Evolutionary conservation across 2,888 invertebrate genomes (phyloP).

Genomic region (Cactoblastis cactorum): DNA sequence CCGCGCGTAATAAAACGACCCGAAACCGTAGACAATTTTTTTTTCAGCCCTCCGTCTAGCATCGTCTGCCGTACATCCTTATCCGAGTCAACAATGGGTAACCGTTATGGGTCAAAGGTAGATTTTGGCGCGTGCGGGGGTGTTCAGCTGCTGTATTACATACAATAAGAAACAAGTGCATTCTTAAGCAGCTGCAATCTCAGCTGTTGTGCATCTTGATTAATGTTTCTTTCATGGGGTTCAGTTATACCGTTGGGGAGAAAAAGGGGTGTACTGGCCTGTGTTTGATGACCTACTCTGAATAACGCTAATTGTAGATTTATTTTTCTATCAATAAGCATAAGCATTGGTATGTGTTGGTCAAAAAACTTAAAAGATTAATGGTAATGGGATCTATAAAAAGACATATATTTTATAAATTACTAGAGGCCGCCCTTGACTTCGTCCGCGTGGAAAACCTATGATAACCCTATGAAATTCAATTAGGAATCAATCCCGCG

Average conservation of each 20-base stretch:
- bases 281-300: not conserved
- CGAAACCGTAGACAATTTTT: slow-evolving; percentile 4
- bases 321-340: not conserved
- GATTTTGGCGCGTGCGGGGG: slow-evolving; percentile 21
- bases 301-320: no score
- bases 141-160: slow-evolving; percentile 17
- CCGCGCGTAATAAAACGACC: not conserved
- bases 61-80: not conserved
- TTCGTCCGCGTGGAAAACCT: no score
- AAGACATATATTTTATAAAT: no score
- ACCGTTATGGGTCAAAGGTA: slow-evolving; percentile 41
- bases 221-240: not conserved
- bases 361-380: no score
- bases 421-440: no score
- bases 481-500: no score
- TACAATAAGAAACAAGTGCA: slow-evolving; percentile 17
- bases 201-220: slow-evolving; percentile 7
- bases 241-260: not conserved
- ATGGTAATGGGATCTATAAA: no score
- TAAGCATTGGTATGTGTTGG: no score
- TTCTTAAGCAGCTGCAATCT: slow-evolving; percentile 9
- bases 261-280: not conserved
- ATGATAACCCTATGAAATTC: no score
- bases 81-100: slow-evolving; percentile 17
- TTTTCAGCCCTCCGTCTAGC: not conserved